phyloP scores from a whole-genome alignment of 30 jellyfish, hydroid and myxozoan genomes.

The Hydractinia symbiolongicarpus region DNA sequence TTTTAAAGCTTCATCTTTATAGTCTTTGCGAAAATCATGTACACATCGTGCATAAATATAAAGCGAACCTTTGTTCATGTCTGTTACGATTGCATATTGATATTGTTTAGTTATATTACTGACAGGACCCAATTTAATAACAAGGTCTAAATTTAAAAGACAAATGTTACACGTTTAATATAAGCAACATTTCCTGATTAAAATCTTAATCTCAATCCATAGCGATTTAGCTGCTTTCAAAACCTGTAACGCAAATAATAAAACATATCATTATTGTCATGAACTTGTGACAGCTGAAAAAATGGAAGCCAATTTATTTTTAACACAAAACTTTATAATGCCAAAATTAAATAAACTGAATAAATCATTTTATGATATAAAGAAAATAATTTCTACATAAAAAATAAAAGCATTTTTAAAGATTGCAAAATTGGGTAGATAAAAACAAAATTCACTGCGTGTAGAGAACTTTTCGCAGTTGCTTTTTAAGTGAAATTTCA shows the following conservation, averaged over 20 bases:
- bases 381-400: background rate
- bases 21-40: background rate
- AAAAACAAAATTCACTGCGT: background rate
- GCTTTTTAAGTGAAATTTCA: background rate
- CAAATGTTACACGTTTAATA: background rate
- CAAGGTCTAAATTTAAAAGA: background rate
- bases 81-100: background rate
- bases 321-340: too few species aligned
- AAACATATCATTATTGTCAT: too few species aligned
- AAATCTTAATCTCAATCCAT: too few species aligned
- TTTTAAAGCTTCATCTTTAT: background rate
- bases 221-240: too few species aligned
- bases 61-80: background rate
- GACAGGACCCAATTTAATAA: conserved; percentile 8
- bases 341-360: too few species aligned
- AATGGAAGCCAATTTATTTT: too few species aligned
- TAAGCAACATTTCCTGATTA: too few species aligned
- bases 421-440: too few species aligned
- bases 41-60: background rate
- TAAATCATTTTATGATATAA: too few species aligned
- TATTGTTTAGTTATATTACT: background rate
- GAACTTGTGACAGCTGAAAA: too few species aligned
- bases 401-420: background rate
- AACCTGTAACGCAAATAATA: too few species aligned
- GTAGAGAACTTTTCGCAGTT: background rate